Evolutionary conservation across 2,888 invertebrate genomes (phyloP).

Genomic region (Idaea dimidiata): DNA sequence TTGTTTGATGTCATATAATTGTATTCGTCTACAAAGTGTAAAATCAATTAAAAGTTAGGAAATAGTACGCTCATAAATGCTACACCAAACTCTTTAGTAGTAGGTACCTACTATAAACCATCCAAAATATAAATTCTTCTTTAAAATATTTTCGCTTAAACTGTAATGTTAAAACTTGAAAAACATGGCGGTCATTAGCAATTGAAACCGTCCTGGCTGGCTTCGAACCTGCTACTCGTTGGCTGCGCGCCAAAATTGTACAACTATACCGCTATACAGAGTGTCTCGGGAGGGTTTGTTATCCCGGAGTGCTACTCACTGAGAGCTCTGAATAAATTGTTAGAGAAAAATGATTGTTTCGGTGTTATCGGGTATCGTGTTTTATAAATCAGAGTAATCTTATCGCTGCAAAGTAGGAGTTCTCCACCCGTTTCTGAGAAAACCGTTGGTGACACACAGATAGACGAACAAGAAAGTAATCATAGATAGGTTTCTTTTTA

Average conservation of each 20-base stretch:
- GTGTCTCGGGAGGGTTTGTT: neutral
- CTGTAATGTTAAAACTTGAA: slow-evolving; percentile 18
- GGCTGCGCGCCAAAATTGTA: slow-evolving; percentile 25
- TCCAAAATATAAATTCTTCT: neutral
- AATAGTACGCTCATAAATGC: too few relatives aligned
- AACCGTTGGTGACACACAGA: too few relatives aligned
- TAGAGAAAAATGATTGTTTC: neutral
- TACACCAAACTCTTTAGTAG: too few relatives aligned
- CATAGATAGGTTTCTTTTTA: too few relatives aligned
- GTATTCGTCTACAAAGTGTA: too few relatives aligned
- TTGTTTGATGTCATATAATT: too few relatives aligned
- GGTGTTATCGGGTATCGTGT: neutral
- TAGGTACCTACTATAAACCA: neutral
- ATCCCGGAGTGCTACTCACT: neutral
- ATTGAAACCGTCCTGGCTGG: slow-evolving; percentile 21
- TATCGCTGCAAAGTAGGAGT: too few relatives aligned
- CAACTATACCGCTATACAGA: slow-evolving; percentile 1
- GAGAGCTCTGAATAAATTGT: neutral
- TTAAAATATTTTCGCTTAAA: slow-evolving; percentile 23
- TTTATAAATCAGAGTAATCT: too few relatives aligned
- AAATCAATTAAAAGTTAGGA: too few relatives aligned
- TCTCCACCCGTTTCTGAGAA: too few relatives aligned
- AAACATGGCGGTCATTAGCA: slow-evolving; percentile 25
- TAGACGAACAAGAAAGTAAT: too few relatives aligned
- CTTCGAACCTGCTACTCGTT: slow-evolving; percentile 23